Base-by-base conservation (phyloP, 2,888 invertebrate genomes). In the Drosophila buzzatii region DNA sequence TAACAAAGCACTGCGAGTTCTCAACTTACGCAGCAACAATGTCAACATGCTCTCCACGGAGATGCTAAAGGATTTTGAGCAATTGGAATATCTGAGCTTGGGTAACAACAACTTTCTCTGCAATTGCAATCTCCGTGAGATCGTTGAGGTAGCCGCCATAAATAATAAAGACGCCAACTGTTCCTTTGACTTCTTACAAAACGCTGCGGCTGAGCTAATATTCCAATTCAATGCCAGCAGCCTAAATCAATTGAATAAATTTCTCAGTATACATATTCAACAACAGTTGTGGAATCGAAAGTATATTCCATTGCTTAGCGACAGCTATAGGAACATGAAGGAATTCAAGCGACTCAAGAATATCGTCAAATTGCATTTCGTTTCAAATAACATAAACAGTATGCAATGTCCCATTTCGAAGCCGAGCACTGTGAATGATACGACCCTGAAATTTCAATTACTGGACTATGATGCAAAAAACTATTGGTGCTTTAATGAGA, bases 21-120 rank as follows among this genome's bases (percentile, higher is more conserved):
- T 95, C 0, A 93, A 93, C 2, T 49, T 95, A 6, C 92, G 91
- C 27, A 90, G 94, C 2, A 95, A 95, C 65, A 94, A 94, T 35
- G 93, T 96, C 10, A 95, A 94, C 57, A 81, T 94, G 9, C 92
- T 96, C 9, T 93, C 95, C 0, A 90, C 92, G 16, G 93, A 94
- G 42, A 95, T 96, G 95, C 84, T 94, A 0, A 76, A 90, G 16
- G 96, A 96, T 76, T 92, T 96, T 8, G 84, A 91, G 1, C 77
- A 91, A 0, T 68, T 95, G 1, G 85, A 93, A 0, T 94, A 93
- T 63, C 70, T 96, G 0, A 84, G 90, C 1, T 58, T 96, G 0
- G 93, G 94, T 0, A 93, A 93, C 0, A 96, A 96, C 82, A 94
- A 94, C 9, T 94, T 95, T 23, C 92, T 95, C 0, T 96, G 96